phyloP scores from a whole-genome alignment of 2,888 invertebrate genomes.

The Hylaea fasciaria region DNA sequence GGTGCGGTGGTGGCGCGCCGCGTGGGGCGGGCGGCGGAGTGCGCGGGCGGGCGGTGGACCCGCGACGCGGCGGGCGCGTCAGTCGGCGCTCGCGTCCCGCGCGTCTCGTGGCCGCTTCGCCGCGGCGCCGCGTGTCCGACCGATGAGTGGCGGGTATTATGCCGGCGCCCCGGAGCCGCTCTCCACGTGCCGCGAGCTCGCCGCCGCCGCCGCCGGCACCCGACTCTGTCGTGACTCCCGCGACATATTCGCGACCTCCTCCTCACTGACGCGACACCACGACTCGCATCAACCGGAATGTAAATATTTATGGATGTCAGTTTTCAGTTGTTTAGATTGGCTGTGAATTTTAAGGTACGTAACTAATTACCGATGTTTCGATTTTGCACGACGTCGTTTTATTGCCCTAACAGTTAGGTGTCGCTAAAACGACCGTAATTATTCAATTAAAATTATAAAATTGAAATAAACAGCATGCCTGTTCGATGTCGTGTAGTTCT shows the following conservation, averaged over 20 bases:
- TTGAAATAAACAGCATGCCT: slow-evolving; percentile 66
- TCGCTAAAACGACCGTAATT: slow-evolving; percentile 40
- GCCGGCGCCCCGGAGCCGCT: slow-evolving; percentile 74
- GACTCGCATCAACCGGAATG: slow-evolving; percentile 77
- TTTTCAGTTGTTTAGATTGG: slow-evolving; percentile 84
- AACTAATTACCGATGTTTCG: slow-evolving; percentile 71
- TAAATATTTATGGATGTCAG: slow-evolving; percentile 85
- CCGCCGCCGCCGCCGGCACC: slow-evolving; percentile 56
- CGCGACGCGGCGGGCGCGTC: slow-evolving; percentile 43
- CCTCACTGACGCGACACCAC: slow-evolving; percentile 71
- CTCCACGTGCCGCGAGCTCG: slow-evolving; percentile 69
- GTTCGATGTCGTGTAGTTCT: slow-evolving; percentile 72
- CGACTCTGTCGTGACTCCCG: slow-evolving; percentile 54
- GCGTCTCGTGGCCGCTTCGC: slow-evolving; percentile 44
- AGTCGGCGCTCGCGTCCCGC: slow-evolving; percentile 54
- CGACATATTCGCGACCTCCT: slow-evolving; percentile 51
- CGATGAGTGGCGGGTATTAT: slow-evolving; percentile 64
- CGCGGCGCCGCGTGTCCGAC: slow-evolving; percentile 51
- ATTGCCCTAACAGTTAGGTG: slow-evolving; percentile 33
- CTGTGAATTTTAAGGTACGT: slow-evolving; percentile 84
- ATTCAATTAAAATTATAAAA: slow-evolving; percentile 58
- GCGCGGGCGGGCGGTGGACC: slow-evolving; percentile 34
- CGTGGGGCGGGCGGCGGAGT: slow-evolving; percentile 48
- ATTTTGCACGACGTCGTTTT: slow-evolving; percentile 70
- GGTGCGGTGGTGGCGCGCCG: slow-evolving; percentile 37